Base-by-base conservation (phyloP, 2,888 invertebrate genomes). In the Latheticus oryzae region DNA sequence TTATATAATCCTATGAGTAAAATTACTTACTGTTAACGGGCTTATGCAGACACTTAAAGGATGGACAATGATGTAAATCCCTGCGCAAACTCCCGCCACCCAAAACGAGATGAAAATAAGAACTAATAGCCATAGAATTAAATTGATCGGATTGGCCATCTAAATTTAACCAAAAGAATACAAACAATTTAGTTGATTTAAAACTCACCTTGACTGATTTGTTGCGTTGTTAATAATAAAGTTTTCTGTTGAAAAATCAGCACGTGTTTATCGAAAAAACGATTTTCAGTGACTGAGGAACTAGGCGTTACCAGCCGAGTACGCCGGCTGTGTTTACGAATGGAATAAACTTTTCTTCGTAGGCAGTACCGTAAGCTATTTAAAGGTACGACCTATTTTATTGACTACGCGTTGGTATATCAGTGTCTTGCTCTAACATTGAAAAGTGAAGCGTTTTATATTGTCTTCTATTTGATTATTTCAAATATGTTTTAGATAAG, bases 21-120 rank as follows among this genome's bases (percentile, higher is more conserved):
- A n/a, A n/a, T 13, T 62, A 81, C 85, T 85, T 78, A 90, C 90
- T 79, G 84, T 77, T 75, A 90, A 79, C 2, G 83, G 82, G 54
- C 84, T 83, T 78, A 90, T 81, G 77, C 90, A 90, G 3, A 87
- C 88, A 50, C 86, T 86, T 52, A 90, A 80, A 3, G 87, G 85
- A 61, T 87, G 82, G 2, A 89, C 60, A 16, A 89, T 65, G 52
- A 91, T 87, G 78, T 90, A 91, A 67, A 86, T 77, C 54, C 84
- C 83, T 1, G 89, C 87, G 63, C 88, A 87, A 62, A 90, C 78
- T 37, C 82, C 83, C 5, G 89, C 90, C 32, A 90, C 77, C 78
- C 84, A 84, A 70, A 90, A 87, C 9, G 85, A 81, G 32, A 90
- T 74, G 64, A 90, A 83, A 68, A 89, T 83, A 50, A 90, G 80